A percentile compares a stretch with the other conserved stretches of the same genome.
Conservation (phyloP, 2,797 vertebrate genomes). For the Sciurus carolinensis region DNA sequence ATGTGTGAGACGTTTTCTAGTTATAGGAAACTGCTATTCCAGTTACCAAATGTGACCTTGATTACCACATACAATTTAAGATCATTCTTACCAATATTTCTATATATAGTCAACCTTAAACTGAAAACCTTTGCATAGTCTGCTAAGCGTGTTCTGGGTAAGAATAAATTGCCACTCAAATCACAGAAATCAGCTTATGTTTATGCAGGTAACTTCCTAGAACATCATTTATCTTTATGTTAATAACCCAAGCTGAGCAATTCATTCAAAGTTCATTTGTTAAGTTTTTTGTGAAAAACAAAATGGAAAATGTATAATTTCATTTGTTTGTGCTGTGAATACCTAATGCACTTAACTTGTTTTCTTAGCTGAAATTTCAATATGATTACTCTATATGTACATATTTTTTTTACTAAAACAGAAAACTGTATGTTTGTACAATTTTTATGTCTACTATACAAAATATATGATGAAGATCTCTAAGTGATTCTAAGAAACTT, state of each 20-base stretch:
- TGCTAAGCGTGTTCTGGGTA: constrained; percentile 51
- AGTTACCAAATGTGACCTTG: constrained; percentile 49
- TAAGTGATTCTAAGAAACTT: constrained; percentile 76
- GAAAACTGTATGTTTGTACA: constrained; percentile 73
- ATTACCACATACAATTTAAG: constrained; percentile 52
- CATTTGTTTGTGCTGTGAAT: constrained; percentile 58
- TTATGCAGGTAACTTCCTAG: not conserved
- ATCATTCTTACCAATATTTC: constrained; percentile 24
- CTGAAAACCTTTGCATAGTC: constrained; percentile 46
- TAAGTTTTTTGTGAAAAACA: constrained; percentile 78
- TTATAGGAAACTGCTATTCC: constrained; percentile 49
- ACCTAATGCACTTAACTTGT: constrained; percentile 80
- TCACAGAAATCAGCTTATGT: not conserved
- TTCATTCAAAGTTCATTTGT: constrained; percentile 71
- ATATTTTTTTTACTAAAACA: constrained; percentile 85
- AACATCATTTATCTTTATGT: constrained; percentile 67
- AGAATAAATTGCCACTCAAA: constrained; percentile 41
- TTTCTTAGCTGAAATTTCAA: constrained; percentile 85
- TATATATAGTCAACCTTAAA: constrained; percentile 47
- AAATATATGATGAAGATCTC: constrained; percentile 71
- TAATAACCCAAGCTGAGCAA: constrained; percentile 69
- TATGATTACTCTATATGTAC: constrained; percentile 72
- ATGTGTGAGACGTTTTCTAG: not conserved
- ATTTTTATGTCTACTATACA: constrained; percentile 62
- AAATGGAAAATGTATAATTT: constrained; percentile 7